Evolutionary conservation across 1,140 invertebrate genomes (phyloP), one percentile per base, ranked within the genome.

Genomic region (Diabrotica undecimpunctata): DNA sequence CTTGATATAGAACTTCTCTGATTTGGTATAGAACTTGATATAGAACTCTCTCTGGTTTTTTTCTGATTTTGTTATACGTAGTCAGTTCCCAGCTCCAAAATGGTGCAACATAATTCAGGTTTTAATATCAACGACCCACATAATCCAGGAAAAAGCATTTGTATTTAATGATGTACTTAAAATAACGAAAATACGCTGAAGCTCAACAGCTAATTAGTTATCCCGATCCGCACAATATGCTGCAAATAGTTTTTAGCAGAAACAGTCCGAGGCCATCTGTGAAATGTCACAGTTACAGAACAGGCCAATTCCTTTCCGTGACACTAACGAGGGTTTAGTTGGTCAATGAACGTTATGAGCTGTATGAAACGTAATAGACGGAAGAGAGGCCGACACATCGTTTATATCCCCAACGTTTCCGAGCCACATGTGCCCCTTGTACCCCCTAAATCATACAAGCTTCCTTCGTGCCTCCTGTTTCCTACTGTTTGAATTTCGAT

Each of bases 291-390:
- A 62, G 61, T 62, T 54, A 50, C 52, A 54, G 36, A 62, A 62
- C 51, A 54, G 52, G 14, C 13, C 39, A 46, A 39, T 39, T 54
- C n/a, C 52, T 55, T 39, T 11, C 53, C 6, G 36, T 54, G 61
- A 50, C 61, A 62, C 35, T 62, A 62, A 62, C 61, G 41, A 62
- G 61, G 61, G 61, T 62, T 62, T 41, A 62, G 35, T 62, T 62
- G 65, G 67, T 66, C 67, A 66, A 69, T 64, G 64, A 46, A 64
- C 57, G 65, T 69, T 69, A 66, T 69, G 64, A 67, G 65, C 58
- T 61, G 62, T 57, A 65, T 69, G 65, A 69, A 57, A 50, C 57
- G 65, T 57, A 65, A 61, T 62, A 69, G 67, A 64, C 67, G 64
- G 67, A 66, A 69, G 38, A 37, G 61, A 69, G 60, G 64, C 63